Evolutionary conservation across 1,140 invertebrate species (phyloP).

Genomic region (Drosophila aff.): DNA sequence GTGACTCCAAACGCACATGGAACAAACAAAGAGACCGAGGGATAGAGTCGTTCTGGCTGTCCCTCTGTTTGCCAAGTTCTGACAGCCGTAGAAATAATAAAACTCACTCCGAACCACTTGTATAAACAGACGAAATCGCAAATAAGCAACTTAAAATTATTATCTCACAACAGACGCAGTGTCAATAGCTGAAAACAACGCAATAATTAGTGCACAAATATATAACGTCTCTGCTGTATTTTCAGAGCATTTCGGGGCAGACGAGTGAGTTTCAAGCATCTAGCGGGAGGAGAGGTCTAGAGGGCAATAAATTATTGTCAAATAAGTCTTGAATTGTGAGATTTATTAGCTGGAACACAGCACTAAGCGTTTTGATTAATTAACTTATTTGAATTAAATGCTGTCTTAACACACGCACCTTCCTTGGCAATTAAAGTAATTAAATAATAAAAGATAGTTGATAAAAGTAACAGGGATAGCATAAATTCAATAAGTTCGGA

Average conservation of each 20-base stretch:
- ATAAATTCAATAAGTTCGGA: too few species aligned
- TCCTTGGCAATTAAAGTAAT: background rate
- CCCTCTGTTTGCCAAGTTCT: conserved; percentile 34
- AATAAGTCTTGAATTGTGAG: background rate
- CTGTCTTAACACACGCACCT: background rate
- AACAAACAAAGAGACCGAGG: conserved; percentile 13
- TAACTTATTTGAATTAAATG: background rate
- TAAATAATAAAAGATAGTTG: background rate
- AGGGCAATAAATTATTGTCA: background rate
- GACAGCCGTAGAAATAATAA: conserved; percentile 26
- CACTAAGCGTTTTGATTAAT: background rate
- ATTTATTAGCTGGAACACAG: background rate
- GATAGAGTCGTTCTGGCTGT: conserved; percentile 1
- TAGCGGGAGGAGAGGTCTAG: too few species aligned
- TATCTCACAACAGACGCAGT: conserved; percentile 38
- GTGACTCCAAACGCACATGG: conserved; percentile 2
- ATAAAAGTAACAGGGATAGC: background rate
- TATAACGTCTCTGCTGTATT: conserved; percentile 13
- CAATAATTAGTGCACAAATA: conserved; percentile 56
- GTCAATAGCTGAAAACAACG: conserved; percentile 58
- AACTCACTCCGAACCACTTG: conserved; percentile 53
- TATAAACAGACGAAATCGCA: conserved; percentile 53
- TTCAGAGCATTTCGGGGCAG: background rate
- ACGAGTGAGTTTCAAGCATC: background rate
- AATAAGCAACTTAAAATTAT: conserved; percentile 53